Percentiles rank a stretch among this genome's conserved stretches.
These are phyloP conservation scores for Dolichomitus sp. DNA, from an alignment of 2,888 invertebrate genomes.

Conservation along the genomic window DNA sequence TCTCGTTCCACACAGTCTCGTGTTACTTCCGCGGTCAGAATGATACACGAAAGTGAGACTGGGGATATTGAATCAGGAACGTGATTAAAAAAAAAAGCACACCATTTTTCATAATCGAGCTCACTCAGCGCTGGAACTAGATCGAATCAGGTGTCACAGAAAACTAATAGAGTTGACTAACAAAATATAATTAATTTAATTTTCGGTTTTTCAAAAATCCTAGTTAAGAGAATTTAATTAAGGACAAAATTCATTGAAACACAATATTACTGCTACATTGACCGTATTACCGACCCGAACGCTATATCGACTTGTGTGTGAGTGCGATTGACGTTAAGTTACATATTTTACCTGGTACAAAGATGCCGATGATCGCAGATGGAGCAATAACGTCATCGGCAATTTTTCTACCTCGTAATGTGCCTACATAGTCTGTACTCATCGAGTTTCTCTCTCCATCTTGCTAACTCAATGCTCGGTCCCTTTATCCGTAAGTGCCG, in stretches of 20 bases:
- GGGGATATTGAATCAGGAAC: not conserved
- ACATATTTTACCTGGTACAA: not conserved
- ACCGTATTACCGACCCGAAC: too few relatives aligned
- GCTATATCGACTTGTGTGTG: not conserved
- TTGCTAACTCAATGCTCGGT: constrained; percentile 3
- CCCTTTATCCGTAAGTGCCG: constrained; percentile 38
- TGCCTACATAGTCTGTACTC: not conserved
- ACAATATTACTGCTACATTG: too few relatives aligned
- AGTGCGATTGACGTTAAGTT: not conserved
- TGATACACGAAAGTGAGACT: not conserved
- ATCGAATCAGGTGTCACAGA: not conserved
- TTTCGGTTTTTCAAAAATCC: too few relatives aligned
- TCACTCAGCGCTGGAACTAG: not conserved
- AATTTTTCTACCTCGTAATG: not conserved
- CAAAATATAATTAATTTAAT: too few relatives aligned
- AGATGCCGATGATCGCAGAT: constrained; percentile 10
- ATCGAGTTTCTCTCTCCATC: not conserved
- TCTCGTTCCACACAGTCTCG: constrained; percentile 34
- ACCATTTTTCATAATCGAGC: not conserved
- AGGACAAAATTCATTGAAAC: too few relatives aligned
- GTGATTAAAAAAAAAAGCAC: not conserved
- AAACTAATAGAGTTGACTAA: too few relatives aligned
- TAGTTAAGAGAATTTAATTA: too few relatives aligned
- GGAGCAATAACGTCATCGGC: constrained; percentile 2
- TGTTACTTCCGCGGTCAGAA: constrained; percentile 45